Evolutionary conservation across 2,888 invertebrate genomes (phyloP).

Genomic region (Meliscaeva auricollis): DNA sequence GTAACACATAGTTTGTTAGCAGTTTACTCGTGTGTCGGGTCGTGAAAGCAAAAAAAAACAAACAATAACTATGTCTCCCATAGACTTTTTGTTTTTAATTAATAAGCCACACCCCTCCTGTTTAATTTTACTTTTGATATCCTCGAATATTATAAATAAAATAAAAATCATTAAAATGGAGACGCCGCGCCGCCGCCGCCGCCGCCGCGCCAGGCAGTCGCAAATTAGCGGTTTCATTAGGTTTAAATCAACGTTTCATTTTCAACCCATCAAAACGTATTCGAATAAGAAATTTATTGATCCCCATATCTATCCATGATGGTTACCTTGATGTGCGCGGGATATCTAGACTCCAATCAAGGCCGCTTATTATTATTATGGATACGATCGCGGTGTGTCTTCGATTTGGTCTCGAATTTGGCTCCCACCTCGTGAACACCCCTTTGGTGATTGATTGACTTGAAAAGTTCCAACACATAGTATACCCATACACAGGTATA

Average conservation of each 20-base stretch:
- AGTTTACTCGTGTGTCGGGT: no score
- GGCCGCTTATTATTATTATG: slow-evolving; percentile 64
- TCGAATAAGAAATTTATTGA: slow-evolving; percentile 36
- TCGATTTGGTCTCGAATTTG: slow-evolving; percentile 71
- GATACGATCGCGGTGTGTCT: slow-evolving; percentile 52
- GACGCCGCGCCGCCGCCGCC: slow-evolving; percentile 5
- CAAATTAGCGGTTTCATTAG: slow-evolving; percentile 73
- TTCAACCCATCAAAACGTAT: slow-evolving; percentile 64
- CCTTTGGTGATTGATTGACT: slow-evolving; percentile 76
- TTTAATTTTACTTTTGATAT: neutral
- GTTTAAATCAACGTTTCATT: slow-evolving; percentile 69
- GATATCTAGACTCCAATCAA: slow-evolving; percentile 58
- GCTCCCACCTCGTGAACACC: slow-evolving; percentile 74
- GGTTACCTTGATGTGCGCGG: neutral
- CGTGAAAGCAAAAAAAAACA: no score
- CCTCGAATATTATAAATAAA: neutral
- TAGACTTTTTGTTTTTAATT: neutral
- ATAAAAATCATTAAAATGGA: neutral
- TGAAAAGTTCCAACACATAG: slow-evolving; percentile 61
- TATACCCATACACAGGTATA: slow-evolving; percentile 6
- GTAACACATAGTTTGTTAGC: no score
- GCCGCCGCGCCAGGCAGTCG: neutral
- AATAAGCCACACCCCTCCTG: neutral
- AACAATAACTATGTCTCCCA: no score
- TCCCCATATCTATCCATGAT: neutral